These are phyloP conservation scores for Caenorhabditis brenneri DNA, from an alignment of 1,140 invertebrate species.

Conservation along the genomic window DNA sequence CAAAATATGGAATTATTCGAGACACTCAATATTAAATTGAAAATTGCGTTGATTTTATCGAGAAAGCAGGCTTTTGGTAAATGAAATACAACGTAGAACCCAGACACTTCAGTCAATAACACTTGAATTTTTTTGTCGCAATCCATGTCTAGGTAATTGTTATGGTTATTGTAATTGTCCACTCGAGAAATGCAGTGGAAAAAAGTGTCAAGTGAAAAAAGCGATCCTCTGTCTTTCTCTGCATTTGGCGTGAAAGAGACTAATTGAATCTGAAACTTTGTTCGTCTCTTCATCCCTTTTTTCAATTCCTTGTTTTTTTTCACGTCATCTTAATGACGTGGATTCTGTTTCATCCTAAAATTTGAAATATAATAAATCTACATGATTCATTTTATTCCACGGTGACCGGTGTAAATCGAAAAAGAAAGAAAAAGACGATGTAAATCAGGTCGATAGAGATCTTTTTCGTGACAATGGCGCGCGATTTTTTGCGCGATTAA, in stretches of 20 bases:
- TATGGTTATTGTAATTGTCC: constrained; percentile 13
- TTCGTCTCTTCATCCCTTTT: neutral
- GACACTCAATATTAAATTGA: no score
- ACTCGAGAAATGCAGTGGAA: neutral
- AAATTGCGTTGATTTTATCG: no score
- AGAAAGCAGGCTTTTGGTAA: no score
- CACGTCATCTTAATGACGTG: neutral
- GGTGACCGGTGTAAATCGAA: neutral
- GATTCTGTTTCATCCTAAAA: neutral
- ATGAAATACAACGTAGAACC: no score
- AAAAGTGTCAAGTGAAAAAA: neutral
- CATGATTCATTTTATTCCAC: constrained; percentile 22
- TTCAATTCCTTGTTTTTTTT: neutral
- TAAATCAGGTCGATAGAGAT: constrained; percentile 30
- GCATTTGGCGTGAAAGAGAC: constrained; percentile 24
- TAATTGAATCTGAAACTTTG: constrained; percentile 36
- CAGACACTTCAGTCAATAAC: neutral
- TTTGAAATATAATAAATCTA: neutral
- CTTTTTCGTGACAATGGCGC: neutral
- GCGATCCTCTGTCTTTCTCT: neutral
- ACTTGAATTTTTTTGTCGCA: constrained; percentile 12
- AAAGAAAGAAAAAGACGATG: constrained; percentile 1
- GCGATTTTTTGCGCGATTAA: constrained; percentile 40
- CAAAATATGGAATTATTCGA: no score
- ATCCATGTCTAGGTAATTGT: neutral